These are phyloP conservation scores for Ceratosolen solmsi DNA, from an alignment of 1,140 invertebrate species.

Conservation along the genomic window DNA sequence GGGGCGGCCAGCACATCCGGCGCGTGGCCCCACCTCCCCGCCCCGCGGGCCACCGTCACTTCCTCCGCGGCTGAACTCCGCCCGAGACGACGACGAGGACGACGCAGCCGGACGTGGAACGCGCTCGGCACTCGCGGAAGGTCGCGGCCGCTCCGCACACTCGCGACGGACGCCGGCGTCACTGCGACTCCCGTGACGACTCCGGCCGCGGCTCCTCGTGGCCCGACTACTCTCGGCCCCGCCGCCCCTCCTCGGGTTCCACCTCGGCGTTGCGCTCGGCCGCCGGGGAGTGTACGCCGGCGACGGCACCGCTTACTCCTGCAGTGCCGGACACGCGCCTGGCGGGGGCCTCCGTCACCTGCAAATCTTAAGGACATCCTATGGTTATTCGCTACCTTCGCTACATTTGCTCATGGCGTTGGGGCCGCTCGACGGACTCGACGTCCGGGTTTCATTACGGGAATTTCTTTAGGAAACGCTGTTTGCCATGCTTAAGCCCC, in stretches of 20 bases:
- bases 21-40: too few relatives aligned
- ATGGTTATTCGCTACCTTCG: too few relatives aligned
- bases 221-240: neutral
- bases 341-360: neutral
- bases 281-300: neutral
- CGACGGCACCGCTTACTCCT: neutral
- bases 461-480: too few relatives aligned
- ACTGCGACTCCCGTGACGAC: constrained; percentile 3
- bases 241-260: neutral
- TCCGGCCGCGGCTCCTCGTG: neutral
- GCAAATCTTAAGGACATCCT: too few relatives aligned
- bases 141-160: neutral
- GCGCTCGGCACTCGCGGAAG: neutral
- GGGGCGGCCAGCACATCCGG: neutral
- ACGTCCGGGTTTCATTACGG: too few relatives aligned
- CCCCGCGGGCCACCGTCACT: neutral
- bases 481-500: too few relatives aligned
- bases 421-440: too few relatives aligned
- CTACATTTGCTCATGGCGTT: too few relatives aligned
- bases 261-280: neutral
- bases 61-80: neutral
- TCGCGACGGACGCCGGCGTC: neutral
- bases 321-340: neutral
- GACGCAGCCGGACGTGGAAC: neutral
- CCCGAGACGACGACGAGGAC: neutral